Evolutionary conservation across 92 coral and sea anemone genomes (phyloP), one percentile per base, ranked within the genome.

Genomic region (Porites cylindrica): DNA sequence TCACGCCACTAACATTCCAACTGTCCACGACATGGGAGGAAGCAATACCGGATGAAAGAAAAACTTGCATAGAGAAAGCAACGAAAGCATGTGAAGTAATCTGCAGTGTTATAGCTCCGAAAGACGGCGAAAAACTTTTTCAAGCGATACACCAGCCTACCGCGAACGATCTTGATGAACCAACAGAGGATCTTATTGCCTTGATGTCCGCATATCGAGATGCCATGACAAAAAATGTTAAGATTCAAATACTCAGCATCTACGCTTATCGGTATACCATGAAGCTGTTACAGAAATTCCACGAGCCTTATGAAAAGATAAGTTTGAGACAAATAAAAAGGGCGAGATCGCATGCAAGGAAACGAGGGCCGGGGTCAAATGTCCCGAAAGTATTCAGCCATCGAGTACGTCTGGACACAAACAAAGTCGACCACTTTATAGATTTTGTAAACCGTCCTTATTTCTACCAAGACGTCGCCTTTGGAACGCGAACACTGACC

Each of bases 281-380:
- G 59, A 54, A 54, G 13, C 10, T 54, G 13, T 54, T 54, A 54
- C 0, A 54, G 13, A 54, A 12, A 8, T 54, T 54, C 13, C 59
- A 7, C 13, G 13, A 54, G 13, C 59, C 13, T 8, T 54, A 54
- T 54, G 13, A 54, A 54, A 54, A 54, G 59, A 12, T 8, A 54
- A 54, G 59, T 12, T 54, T 54, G 59, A 84, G 92, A 89, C 77
- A 89, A 76, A 77, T 84, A 62, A 84, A 84, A 75, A 82, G 85
- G 72, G 93, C 93, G 56, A 76, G 93, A 59, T 79, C 79, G 29
- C 93, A 90, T 63, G 93, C 90, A 4, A 90, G 58, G 7, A 62
- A 68, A 10, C 19, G 74, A 63, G 86, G 83, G 85, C 59, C 59
- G 8, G 59, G 59, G 13, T 54, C 59, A 1, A 54, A 20, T 38